Base-by-base conservation (phyloP, 2,888 invertebrate species). In the Drosophila maculinotata region DNA sequence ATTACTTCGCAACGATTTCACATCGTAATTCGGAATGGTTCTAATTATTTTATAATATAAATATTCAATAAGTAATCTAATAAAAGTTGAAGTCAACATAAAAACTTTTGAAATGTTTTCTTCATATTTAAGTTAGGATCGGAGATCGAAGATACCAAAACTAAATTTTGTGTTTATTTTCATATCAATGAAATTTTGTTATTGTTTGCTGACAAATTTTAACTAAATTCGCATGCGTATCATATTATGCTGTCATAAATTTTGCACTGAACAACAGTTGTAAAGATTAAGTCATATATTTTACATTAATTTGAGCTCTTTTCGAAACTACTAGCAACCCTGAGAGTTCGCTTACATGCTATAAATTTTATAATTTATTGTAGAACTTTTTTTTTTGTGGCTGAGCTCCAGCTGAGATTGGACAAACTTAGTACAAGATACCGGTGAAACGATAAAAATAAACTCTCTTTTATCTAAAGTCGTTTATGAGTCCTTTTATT, bases 221-320 rank as follows among this genome's bases (percentile, higher is more conserved):
- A 82, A 82, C 69, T 79, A 73, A 78, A 69, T 64, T 47, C 49
- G 6, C 39, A 33, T 51, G 39, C 44, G 20, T 31, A 25, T 47
- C 31, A 52, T 14, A 48, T 57, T 69, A 26, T 9, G 12, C 5
- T 23, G 45, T 28, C 49, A 54, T 56, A 59, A 69, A 69, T 66
- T 52, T 5, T 17, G n/a, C 2, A 15, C 28, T 25, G 25, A 30
- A 20, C 15, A 31, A 36, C 44, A 9, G 20, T 36, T 33, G 0
- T 1, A 1, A 31, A 23, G 4, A 41, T 48, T 10, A 45, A 41
- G 10, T 14, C 36, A 53, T 49, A 49, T 48, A 60, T 66, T 48
- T 30, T 7, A 44, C 28, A 31, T 54, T 52, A 26, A 38, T 42
- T 58, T 31, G 8, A 56, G 6, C 20, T 3, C 9, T 28, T 30